These are phyloP conservation scores for Esox masquinongy DNA, from an alignment of 2,797 vertebrate genomes.

Conservation along the genomic window DNA sequence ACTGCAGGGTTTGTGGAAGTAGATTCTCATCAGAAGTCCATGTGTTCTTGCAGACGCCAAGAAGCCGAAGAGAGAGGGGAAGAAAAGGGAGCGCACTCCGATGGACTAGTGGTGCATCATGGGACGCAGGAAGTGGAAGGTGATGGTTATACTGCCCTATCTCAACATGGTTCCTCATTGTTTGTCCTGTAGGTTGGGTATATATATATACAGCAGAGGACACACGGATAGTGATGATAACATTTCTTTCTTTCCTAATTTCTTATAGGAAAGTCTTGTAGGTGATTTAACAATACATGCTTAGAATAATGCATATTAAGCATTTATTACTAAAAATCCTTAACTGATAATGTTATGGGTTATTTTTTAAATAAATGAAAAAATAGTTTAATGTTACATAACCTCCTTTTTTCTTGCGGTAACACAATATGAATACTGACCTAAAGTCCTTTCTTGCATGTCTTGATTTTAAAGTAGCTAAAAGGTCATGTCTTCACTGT, in stretches of 20 bases:
- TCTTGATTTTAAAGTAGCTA: neutral
- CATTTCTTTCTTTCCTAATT: conserved; percentile 47
- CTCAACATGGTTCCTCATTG: conserved; percentile 55
- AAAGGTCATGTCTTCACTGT: neutral
- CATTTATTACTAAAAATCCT: conserved; percentile 50
- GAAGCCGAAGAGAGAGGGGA: conserved; percentile 79
- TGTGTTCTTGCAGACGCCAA: conserved; percentile 67
- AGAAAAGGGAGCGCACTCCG: conserved; percentile 77
- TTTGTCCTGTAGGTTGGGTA: conserved; percentile 58
- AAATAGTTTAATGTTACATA: conserved; percentile 44
- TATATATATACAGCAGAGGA: conserved; percentile 41
- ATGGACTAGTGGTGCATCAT: conserved; percentile 64
- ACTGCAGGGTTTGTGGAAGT: neutral
- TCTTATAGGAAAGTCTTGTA: conserved; percentile 52
- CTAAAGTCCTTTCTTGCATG: neutral
- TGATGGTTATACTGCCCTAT: conserved; percentile 34
- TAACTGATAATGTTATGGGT: conserved; percentile 56
- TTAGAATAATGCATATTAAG: conserved; percentile 52
- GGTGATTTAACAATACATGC: conserved; percentile 48
- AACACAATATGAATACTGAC: neutral
- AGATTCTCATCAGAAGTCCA: neutral
- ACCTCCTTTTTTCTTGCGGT: conserved; percentile 18
- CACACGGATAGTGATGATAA: conserved; percentile 51
- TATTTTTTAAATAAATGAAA: conserved; percentile 53
- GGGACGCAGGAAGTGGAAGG: conserved; percentile 29